Evolutionary conservation across 2,113 vertebrate genomes (phyloP).

Genomic region (Kryptolebias marmoratus): DNA sequence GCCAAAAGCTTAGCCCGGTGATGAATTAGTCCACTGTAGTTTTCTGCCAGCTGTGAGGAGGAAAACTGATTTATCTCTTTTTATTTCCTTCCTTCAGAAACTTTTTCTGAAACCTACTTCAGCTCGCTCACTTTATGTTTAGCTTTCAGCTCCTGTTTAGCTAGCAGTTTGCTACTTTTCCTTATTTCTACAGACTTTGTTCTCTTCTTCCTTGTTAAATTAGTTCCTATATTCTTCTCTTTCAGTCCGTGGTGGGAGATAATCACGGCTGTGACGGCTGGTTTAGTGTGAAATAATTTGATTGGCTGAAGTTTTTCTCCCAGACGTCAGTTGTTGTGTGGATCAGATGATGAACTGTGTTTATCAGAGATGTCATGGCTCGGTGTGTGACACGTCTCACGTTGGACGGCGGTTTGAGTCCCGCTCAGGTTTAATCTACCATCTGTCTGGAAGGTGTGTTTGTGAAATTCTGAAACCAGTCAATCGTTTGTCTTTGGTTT

Average conservation of each 20-base stretch:
- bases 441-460: background rate
- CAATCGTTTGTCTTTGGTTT: background rate
- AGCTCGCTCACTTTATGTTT: background rate
- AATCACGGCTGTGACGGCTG: too few species aligned
- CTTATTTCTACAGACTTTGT: too few species aligned
- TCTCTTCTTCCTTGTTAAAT: too few species aligned
- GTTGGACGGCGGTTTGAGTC: constrained; percentile 5
- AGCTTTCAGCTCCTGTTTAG: too few species aligned
- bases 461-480: background rate
- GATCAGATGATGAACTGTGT: constrained; percentile 52
- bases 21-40: constrained; percentile 81
- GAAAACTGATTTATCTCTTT: constrained; percentile 58
- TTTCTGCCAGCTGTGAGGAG: constrained; percentile 55
- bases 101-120: background rate
- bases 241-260: too few species aligned
- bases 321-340: constrained; percentile 50
- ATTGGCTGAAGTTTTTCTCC: too few species aligned
- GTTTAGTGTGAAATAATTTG: too few species aligned
- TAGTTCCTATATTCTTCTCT: too few species aligned
- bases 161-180: too few species aligned
- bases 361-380: constrained; percentile 56
- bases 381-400: constrained; percentile 35
- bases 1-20: constrained; percentile 69
- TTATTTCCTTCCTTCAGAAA: constrained; percentile 12
- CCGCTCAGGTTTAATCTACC: background rate